phyloP scores from a whole-genome alignment of 2,113 vertebrate genomes.

The Dicentrarchus labrax region DNA sequence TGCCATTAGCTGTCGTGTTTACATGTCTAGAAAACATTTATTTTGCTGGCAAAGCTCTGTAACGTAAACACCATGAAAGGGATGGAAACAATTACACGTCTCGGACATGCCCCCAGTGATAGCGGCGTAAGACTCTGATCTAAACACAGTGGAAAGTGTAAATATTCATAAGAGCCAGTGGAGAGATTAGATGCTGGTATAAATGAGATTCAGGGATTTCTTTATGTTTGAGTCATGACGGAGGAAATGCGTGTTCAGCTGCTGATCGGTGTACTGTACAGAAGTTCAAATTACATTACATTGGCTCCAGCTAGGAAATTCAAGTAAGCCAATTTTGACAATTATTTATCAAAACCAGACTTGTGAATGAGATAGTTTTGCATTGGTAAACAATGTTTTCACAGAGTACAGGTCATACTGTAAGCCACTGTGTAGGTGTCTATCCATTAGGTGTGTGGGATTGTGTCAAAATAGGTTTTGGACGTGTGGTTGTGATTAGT shows the following conservation, averaged over 20 bases:
- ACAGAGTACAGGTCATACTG: background rate
- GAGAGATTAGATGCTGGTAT: constrained; percentile 37
- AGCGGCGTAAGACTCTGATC: constrained; percentile 23
- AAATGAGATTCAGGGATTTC: constrained; percentile 36
- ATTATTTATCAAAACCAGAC: constrained; percentile 53
- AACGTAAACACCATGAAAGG: constrained; percentile 37
- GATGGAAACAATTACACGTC: constrained; percentile 71
- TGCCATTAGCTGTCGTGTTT: constrained; percentile 46
- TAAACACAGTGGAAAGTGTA: constrained; percentile 50
- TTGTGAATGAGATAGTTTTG: constrained; percentile 19
- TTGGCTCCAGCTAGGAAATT: constrained; percentile 16
- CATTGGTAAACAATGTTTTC: background rate
- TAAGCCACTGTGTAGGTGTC: background rate
- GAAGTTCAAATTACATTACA: constrained; percentile 17
- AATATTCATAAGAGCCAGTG: constrained; percentile 61
- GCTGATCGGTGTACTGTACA: background rate
- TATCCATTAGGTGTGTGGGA: constrained; percentile 7
- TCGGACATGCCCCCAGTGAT: constrained; percentile 44
- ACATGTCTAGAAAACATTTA: constrained; percentile 58
- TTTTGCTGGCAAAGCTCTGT: constrained; percentile 41
- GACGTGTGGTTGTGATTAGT: constrained; percentile 74
- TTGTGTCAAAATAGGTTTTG: constrained; percentile 25
- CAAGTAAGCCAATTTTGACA: constrained; percentile 15
- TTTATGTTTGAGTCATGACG: constrained; percentile 13
- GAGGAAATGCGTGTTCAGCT: constrained; percentile 38